phyloP scores from a whole-genome alignment of 2,888 invertebrate species.

The Cyclophora albipunctata region DNA sequence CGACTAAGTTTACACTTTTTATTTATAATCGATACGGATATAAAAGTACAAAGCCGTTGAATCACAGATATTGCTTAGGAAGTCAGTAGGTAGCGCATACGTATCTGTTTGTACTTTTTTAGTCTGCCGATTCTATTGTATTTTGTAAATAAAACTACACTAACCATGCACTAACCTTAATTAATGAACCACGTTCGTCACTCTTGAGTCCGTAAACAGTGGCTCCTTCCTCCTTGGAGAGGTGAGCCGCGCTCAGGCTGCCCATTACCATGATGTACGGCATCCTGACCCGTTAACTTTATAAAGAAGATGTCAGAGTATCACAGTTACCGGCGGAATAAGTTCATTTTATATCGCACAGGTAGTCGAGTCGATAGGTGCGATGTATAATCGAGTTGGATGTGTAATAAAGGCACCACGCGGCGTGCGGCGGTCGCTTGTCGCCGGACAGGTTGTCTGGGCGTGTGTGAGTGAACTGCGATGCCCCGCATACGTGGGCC shows the following conservation, averaged over 20 bases:
- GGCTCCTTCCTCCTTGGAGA: slow-evolving; percentile 65
- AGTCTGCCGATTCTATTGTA: too few species aligned
- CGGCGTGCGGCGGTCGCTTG: slow-evolving; percentile 25
- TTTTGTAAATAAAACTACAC: too few species aligned
- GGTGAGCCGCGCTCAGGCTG: slow-evolving; percentile 57
- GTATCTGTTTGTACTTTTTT: too few species aligned
- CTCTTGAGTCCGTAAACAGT: slow-evolving; percentile 67
- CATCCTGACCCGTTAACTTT: slow-evolving; percentile 33
- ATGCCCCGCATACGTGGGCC: slow-evolving; percentile 28
- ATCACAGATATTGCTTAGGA: too few species aligned
- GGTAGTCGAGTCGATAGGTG: slow-evolving; percentile 13
- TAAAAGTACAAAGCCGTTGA: too few species aligned
- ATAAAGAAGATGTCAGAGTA: too few species aligned
- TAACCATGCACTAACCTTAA: slow-evolving; percentile 40
- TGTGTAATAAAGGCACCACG: slow-evolving; percentile 25
- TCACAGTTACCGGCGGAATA: slow-evolving; percentile 34
- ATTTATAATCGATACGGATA: too few species aligned
- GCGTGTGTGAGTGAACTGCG: slow-evolving; percentile 54
- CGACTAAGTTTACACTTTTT: too few species aligned
- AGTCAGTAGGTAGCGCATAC: too few species aligned
- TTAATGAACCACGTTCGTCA: slow-evolving; percentile 53
- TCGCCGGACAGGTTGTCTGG: slow-evolving; percentile 39
- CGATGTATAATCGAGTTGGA: slow-evolving; percentile 19
- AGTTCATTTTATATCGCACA: slow-evolving; percentile 34
- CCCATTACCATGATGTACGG: slow-evolving; percentile 73